phyloP scores from a whole-genome alignment of 2,113 vertebrate species.

The Eidolon helvum region DNA sequence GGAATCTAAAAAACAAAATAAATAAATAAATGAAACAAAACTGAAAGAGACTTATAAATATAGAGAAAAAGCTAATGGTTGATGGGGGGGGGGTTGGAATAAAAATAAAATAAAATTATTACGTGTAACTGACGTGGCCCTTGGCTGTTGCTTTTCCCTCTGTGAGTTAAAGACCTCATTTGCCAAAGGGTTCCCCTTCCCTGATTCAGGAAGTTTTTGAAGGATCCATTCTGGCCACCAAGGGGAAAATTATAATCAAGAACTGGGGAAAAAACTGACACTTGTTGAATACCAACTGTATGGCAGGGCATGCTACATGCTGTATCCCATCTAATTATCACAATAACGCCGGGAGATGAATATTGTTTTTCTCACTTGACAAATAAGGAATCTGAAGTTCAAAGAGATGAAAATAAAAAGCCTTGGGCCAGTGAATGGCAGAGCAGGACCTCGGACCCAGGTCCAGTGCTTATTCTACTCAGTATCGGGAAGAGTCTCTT shows the following conservation, averaged over 20 bases:
- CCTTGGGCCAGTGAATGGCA: background rate
- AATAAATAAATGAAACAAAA: background rate
- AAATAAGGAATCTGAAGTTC: background rate
- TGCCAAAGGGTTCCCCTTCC: background rate
- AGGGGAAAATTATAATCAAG: background rate
- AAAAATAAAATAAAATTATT: background rate
- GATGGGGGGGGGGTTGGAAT: background rate
- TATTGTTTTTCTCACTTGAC: constrained; percentile 4
- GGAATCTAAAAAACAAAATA: background rate
- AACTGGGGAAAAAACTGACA: background rate
- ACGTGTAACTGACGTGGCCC: background rate
- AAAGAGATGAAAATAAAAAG: constrained; percentile 16
- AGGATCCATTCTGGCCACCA: background rate
- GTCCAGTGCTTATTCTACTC: background rate
- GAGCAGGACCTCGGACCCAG: background rate
- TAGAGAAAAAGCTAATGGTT: background rate
- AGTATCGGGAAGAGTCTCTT: background rate
- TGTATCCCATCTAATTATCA: background rate
- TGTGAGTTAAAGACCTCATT: background rate
- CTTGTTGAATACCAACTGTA: background rate
- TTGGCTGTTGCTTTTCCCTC: background rate
- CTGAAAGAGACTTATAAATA: background rate
- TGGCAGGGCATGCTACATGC: background rate
- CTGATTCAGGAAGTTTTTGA: background rate
- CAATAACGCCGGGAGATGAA: background rate